Evolutionary conservation across 1,140 invertebrate species (phyloP).

Genomic region (Dreissena rostriformis): DNA sequence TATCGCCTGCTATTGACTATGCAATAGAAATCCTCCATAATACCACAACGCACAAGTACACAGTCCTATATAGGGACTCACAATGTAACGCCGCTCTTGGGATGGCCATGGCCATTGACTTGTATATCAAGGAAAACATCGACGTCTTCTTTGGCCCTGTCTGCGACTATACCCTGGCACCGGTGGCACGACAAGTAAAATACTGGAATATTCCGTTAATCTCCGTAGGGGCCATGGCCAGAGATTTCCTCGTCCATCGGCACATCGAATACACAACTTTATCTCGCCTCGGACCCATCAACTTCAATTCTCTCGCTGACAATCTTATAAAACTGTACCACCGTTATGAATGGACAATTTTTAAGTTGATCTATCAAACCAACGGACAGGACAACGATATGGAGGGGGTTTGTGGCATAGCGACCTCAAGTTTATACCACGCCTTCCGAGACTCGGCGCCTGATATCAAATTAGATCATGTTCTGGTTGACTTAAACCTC

Average conservation of each 20-base stretch:
- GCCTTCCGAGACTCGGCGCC: conserved; percentile 42
- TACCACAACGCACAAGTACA: conserved; percentile 50
- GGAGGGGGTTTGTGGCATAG: conserved; percentile 82
- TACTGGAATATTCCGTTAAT: conserved; percentile 93
- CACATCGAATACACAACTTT: conserved; percentile 87
- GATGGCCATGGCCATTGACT: conserved; percentile 74
- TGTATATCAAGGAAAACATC: conserved; percentile 64
- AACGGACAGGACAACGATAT: conserved; percentile 83
- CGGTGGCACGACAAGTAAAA: conserved; percentile 91
- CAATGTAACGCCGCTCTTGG: conserved; percentile 66
- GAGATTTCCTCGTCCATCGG: conserved; percentile 85
- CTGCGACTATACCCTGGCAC: conserved; percentile 95
- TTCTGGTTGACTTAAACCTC: conserved; percentile 37
- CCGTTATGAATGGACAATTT: conserved; percentile 85
- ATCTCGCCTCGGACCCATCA: conserved; percentile 91
- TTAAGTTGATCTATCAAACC: conserved; percentile 88
- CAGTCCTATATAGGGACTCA: conserved; percentile 68
- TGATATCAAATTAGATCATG: conserved; percentile 43
- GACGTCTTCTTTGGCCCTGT: conserved; percentile 95
- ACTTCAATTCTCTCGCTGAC: conserved; percentile 87
- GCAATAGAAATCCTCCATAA: conserved; percentile 64
- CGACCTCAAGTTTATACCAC: conserved; percentile 66
- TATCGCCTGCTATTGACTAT: conserved; percentile 65
- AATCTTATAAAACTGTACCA: conserved; percentile 87
- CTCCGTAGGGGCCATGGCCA: conserved; percentile 92